phyloP scores from a whole-genome alignment of 1,140 invertebrate species.

The Ericerus pela region DNA sequence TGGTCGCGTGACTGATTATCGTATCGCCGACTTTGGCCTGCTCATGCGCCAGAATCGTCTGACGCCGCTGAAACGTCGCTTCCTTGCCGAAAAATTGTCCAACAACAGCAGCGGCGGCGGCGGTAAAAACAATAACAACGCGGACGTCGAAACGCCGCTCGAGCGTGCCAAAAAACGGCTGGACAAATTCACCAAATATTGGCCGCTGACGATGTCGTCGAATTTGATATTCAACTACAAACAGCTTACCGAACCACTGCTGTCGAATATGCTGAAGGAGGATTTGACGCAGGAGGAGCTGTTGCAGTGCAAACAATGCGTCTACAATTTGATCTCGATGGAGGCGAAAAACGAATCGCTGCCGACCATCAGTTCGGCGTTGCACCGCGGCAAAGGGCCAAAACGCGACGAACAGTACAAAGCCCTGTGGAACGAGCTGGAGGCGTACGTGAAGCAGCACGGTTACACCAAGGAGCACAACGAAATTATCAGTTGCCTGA shows the following conservation, averaged over 20 bases:
- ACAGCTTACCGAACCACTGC: slow-evolving; percentile 63
- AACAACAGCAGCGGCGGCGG: no score
- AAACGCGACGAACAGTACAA: slow-evolving; percentile 73
- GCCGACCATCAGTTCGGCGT: slow-evolving; percentile 34
- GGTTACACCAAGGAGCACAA: slow-evolving; percentile 52
- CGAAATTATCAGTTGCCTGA: slow-evolving; percentile 63
- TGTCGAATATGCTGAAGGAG: slow-evolving; percentile 65
- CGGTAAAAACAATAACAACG: slow-evolving; percentile 18
- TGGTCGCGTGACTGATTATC: slow-evolving; percentile 84
- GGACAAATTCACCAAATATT: slow-evolving; percentile 69
- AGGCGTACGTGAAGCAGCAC: slow-evolving; percentile 64
- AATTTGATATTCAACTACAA: slow-evolving; percentile 80
- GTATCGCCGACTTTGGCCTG: slow-evolving; percentile 67
- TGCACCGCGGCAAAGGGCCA: slow-evolving; percentile 36
- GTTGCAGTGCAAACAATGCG: slow-evolving; percentile 71
- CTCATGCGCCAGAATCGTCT: slow-evolving; percentile 75
- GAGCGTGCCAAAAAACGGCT: slow-evolving; percentile 50
- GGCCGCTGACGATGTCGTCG: slow-evolving; percentile 81
- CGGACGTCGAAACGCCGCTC: slow-evolving; percentile 30
- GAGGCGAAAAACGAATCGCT: slow-evolving; percentile 73
- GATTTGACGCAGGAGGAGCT: slow-evolving; percentile 70
- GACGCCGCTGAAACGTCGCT: slow-evolving; percentile 41
- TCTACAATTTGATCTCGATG: slow-evolving; percentile 63
- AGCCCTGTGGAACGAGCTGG: slow-evolving; percentile 76
- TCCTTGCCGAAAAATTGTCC: slow-evolving; percentile 26